Conservation (phyloP, 2,888 invertebrate species). For the Lepidochitona cinerea region DNA sequence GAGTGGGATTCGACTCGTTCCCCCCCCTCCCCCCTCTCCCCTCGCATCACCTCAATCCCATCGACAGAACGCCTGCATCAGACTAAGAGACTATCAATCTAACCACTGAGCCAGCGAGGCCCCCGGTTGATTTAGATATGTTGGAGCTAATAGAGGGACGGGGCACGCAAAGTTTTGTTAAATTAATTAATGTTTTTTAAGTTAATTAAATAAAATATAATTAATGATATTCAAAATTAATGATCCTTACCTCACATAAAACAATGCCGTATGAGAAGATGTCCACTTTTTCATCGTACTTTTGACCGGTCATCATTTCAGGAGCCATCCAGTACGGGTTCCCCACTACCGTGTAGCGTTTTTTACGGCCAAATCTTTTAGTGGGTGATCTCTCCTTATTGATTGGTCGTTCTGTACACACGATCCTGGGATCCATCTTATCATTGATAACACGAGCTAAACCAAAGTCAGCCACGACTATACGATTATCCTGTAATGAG, state of each 20-base stretch:
- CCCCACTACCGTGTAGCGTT: slow-evolving; percentile 95
- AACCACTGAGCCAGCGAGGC: too few species aligned
- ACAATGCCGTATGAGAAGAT: slow-evolving; percentile 97
- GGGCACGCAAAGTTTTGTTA: too few species aligned
- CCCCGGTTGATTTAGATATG: too few species aligned
- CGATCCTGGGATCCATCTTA: slow-evolving; percentile 18
- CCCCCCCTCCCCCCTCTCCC: too few species aligned
- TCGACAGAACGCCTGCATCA: too few species aligned
- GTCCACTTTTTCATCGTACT: slow-evolving; percentile 96
- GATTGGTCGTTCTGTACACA: slow-evolving; percentile 18
- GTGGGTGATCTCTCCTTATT: slow-evolving; percentile 11
- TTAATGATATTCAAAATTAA: too few species aligned
- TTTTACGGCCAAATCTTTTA: slow-evolving; percentile 79
- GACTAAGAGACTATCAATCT: too few species aligned
- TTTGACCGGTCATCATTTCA: slow-evolving; percentile 97
- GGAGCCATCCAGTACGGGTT: slow-evolving; percentile 99
- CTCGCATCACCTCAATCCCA: too few species aligned
- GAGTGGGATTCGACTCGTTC: too few species aligned
- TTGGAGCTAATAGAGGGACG: too few species aligned
- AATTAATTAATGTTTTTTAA: too few species aligned
- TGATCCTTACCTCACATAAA: slow-evolving; percentile 83
- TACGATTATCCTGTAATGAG: slow-evolving; percentile 84
- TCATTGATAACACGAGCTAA: slow-evolving; percentile 78
- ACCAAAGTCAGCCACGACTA: slow-evolving; percentile 97
- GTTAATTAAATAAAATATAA: too few species aligned